Base-by-base conservation (phyloP, 2,113 vertebrate species). In the Henicopernis longicauda region DNA sequence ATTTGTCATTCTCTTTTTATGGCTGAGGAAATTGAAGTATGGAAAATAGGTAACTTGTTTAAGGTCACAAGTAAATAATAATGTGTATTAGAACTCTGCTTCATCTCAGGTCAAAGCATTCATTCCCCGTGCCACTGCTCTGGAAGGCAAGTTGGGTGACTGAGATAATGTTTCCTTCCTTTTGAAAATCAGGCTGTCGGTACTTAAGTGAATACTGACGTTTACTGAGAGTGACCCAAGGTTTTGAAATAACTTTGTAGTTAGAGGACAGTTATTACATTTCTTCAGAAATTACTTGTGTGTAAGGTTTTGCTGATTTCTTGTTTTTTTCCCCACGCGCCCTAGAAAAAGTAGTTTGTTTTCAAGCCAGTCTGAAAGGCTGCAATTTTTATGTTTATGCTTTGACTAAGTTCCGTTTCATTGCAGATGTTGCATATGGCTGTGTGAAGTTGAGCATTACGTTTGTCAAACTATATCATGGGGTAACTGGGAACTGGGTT, bases 41-140 rank as follows among this genome's bases (percentile, higher is more conserved):
- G 62, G 61, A 86, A 94, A 92, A 76, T 29, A 72, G 90, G 21
- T 90, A 79, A 45, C 18, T 85, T 52, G 16, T 63, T 84, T 84
- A 82, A 92, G 52, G 19, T 62, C 70, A 52, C 29, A 86, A 65
- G 17, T 50, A 34, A 71, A n/a, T 74, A 47, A 31, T 49, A 44
- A 36, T 2, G 1, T 16, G 13, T 32, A 6, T 62, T 71, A 76
- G 70, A 79, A 26, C 29, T 63, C 9, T n/a, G 25, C 19, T 95
- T 79, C 36, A 20, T 49, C 55, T 78, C 34, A 27, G 36, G 61
- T 95, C 65, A 50, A 45, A 67, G 15, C 15, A 2, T 70, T 90
- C 2, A 1, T 78, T 89, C 13, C 34, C 3, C 0, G 0, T 65
- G 61, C 22, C 0, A 0, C n/a, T 77, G 23, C n/a, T 73, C 83